Base-by-base conservation (phyloP, 2,888 invertebrate genomes). In the Tyria jacobaeae region DNA sequence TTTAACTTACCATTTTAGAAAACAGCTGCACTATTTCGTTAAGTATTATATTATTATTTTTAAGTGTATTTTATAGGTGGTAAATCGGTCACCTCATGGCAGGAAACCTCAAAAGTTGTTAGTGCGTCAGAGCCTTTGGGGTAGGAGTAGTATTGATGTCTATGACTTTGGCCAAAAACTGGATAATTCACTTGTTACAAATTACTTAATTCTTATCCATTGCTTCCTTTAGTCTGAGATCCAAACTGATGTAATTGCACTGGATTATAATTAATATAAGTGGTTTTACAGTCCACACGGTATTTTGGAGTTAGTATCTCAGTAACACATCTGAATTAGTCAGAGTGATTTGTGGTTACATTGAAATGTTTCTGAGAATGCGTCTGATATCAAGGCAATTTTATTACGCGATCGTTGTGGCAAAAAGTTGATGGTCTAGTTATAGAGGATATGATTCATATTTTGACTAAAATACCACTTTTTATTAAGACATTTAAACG, bases 221-320 rank as follows among this genome's bases (percentile, higher is more conserved):
- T 1, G 3, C 24, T 37, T 54, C 24, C 24, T 48, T 54, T 39
- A 39, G 9, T 61, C 55, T 62, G 14, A 60, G 62, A 44, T 49
- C 60, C 54, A 71, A 70, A 79, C 78, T 80, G 79, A 82, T 80
- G 79, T 83, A 84, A 88, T 86, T 84, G 83, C 76, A 75, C 63
- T 77, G 74, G 73, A 83, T 84, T 84, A 84, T 83, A 85, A 87
- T 87, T 87, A 87, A 82, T 78, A 71, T 79, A 79, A 81, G 80
- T 79, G 75, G 75, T 70, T 57, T 60, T 71, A 66, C 76, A 73
- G 76, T 70, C 68, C 73, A 75, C 62, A 66, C 63, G 70, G 73
- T 71, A 82, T 84, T 85, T 86, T 82, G 78, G 73, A 72, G 48
- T 68, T 65, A 47, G 71, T 83, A 86, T 88, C 87, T 82, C 56